A percentile compares a stretch with the other conserved stretches of the same genome.
These are phyloP conservation scores for Seriola dumerili DNA, from an alignment of 2,113 vertebrate genomes.

Conservation along the genomic window DNA sequence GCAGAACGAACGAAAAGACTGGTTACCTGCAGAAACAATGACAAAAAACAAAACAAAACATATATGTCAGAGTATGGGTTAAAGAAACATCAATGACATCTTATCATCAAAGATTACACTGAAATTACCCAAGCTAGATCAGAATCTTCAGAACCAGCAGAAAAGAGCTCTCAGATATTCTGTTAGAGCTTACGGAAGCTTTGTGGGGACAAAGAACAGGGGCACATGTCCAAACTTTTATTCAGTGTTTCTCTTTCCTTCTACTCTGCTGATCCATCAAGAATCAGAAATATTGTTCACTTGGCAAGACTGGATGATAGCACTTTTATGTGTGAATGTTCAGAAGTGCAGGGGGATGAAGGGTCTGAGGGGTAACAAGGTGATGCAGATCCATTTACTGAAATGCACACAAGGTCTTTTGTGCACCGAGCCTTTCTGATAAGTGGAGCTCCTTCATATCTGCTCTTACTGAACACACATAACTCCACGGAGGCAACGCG, in stretches of 20 bases:
- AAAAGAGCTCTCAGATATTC: conserved; percentile 18
- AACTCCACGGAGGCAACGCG: conserved; percentile 12
- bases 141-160: background rate
- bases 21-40: conserved; percentile 10
- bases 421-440: conserved; percentile 50
- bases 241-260: conserved; percentile 9
- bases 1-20: conserved; percentile 8
- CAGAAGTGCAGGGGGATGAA: background rate
- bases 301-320: background rate
- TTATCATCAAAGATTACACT: background rate
- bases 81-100: background rate
- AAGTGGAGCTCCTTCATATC: conserved; percentile 46
- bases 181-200: background rate
- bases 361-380: conserved; percentile 40
- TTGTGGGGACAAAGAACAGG: background rate
- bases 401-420: conserved; percentile 52
- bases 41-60: background rate
- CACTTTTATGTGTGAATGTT: conserved; percentile 16
- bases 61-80: background rate
- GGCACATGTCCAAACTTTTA: background rate
- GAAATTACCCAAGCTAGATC: background rate
- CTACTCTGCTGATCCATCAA: background rate
- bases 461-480: conserved; percentile 33
- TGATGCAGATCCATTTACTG: conserved; percentile 57
- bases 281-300: background rate